Evolutionary conservation across 1,140 invertebrate species (phyloP).

Genomic region (Spodoptera litura): DNA sequence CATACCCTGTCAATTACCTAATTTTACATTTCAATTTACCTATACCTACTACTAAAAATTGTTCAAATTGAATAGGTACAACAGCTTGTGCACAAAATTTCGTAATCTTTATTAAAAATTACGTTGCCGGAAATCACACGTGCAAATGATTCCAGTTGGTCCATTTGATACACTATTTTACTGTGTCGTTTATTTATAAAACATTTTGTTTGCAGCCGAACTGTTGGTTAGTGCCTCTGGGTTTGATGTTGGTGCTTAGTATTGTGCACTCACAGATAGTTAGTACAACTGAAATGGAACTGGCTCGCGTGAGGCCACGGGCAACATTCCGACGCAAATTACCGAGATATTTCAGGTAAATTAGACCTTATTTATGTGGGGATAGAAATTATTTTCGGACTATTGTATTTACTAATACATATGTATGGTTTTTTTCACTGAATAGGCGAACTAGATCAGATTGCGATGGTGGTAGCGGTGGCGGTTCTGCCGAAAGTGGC

Average conservation of each 20-base stretch:
- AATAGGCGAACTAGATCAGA: conserved; percentile 73
- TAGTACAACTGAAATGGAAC: conserved; percentile 88
- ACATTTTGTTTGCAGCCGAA: conserved; percentile 65
- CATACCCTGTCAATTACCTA: no score
- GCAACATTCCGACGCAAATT: conserved; percentile 76
- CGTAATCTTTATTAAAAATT: no score
- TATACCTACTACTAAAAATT: no score
- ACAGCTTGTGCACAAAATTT: no score
- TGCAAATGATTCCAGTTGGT: no score
- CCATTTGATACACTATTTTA: no score
- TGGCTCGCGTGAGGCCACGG: conserved; percentile 76
- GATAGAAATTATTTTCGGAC: background rate
- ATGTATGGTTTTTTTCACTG: background rate
- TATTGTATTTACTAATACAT: background rate
- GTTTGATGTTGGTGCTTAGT: conserved; percentile 93
- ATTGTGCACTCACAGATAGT: conserved; percentile 97
- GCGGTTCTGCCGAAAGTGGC: conserved; percentile 76
- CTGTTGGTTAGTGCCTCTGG: conserved; percentile 89
- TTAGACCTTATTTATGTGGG: background rate
- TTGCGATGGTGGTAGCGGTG: conserved; percentile 77
- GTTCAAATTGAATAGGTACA: no score
- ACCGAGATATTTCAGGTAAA: conserved; percentile 77
- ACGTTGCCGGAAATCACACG: no score
- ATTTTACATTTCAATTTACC: no score
- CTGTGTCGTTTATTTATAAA: background rate